Evolutionary conservation across 1,140 invertebrate species (phyloP).

Genomic region (Drosophila biarmipes): DNA sequence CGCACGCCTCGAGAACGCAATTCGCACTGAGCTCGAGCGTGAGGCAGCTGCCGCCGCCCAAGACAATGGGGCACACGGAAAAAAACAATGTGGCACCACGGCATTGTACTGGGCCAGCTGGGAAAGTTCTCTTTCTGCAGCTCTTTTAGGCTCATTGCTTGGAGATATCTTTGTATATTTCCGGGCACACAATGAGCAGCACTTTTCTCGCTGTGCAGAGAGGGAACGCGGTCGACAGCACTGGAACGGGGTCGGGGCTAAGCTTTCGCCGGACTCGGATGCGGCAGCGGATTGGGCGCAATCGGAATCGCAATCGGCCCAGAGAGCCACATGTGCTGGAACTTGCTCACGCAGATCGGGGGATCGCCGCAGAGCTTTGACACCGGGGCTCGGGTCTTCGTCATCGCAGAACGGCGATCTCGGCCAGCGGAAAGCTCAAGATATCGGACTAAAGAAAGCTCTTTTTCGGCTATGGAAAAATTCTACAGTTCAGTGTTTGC

Average conservation of each 20-base stretch:
- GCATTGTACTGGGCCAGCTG: not conserved
- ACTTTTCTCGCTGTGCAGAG: constrained; percentile 2
- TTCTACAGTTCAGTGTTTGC: not conserved
- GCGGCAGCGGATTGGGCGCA: not conserved
- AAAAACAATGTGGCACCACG: not conserved
- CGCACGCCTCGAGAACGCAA: constrained; percentile 57
- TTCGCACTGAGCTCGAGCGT: constrained; percentile 65
- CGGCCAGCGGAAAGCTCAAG: constrained; percentile 25
- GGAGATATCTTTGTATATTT: not conserved
- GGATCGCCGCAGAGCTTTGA: constrained; percentile 30
- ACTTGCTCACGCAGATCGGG: constrained; percentile 5
- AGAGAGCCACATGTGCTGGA: constrained; percentile 29
- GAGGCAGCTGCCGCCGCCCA: constrained; percentile 24
- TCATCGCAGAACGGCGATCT: constrained; percentile 1
- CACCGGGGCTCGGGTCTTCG: not conserved
- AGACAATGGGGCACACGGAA: constrained; percentile 1
- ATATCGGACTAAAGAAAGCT: constrained; percentile 29
- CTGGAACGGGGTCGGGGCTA: constrained; percentile 25
- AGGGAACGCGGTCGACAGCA: not conserved
- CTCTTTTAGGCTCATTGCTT: not conserved
- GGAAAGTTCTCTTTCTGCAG: not conserved
- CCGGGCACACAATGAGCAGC: too few relatives aligned
- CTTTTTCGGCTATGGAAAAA: not conserved
- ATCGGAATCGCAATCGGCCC: not conserved
- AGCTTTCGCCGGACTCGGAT: constrained; percentile 43